These are phyloP conservation scores for Medauroidea extradentata DNA, from an alignment of 1,140 invertebrate genomes.

Conservation along the genomic window DNA sequence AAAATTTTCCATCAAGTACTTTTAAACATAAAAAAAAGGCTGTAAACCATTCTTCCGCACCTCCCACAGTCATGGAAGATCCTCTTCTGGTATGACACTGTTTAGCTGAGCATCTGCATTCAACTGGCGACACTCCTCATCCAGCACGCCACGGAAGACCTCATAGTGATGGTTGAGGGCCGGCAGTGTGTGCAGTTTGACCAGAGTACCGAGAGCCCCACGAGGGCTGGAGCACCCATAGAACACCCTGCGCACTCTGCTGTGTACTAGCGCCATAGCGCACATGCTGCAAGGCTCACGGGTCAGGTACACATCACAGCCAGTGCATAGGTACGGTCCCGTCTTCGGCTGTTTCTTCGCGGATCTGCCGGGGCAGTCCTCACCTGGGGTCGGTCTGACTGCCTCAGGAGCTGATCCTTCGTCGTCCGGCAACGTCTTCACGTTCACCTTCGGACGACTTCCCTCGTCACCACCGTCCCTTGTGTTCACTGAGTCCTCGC, in stretches of 20 bases:
- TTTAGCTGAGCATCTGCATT: neutral
- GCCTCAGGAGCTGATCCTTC: too few relatives aligned
- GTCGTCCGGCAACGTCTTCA: too few relatives aligned
- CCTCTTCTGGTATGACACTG: neutral
- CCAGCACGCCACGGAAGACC: slow-evolving; percentile 55
- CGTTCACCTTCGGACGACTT: too few relatives aligned
- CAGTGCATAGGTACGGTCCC: slow-evolving; percentile 82
- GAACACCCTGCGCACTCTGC: slow-evolving; percentile 76
- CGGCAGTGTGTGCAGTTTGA: slow-evolving; percentile 70
- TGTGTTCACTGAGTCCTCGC: too few relatives aligned
- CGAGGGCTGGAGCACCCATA: slow-evolving; percentile 56
- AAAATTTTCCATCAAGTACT: too few relatives aligned
- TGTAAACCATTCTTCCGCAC: too few relatives aligned
- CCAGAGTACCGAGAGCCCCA: slow-evolving; percentile 66
- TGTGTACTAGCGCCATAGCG: slow-evolving; percentile 90
- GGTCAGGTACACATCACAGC: slow-evolving; percentile 79
- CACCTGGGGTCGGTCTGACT: too few relatives aligned
- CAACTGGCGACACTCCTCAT: neutral
- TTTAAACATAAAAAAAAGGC: too few relatives aligned
- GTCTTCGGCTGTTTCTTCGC: neutral
- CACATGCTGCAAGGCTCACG: slow-evolving; percentile 91
- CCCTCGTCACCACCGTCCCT: too few relatives aligned
- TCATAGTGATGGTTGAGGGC: slow-evolving; percentile 90
- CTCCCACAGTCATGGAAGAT: neutral
- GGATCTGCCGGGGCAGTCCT: too few relatives aligned